Evolutionary conservation across 2,113 vertebrate genomes (phyloP).

Genomic region (Cryptomyrus ogoouensis): DNA sequence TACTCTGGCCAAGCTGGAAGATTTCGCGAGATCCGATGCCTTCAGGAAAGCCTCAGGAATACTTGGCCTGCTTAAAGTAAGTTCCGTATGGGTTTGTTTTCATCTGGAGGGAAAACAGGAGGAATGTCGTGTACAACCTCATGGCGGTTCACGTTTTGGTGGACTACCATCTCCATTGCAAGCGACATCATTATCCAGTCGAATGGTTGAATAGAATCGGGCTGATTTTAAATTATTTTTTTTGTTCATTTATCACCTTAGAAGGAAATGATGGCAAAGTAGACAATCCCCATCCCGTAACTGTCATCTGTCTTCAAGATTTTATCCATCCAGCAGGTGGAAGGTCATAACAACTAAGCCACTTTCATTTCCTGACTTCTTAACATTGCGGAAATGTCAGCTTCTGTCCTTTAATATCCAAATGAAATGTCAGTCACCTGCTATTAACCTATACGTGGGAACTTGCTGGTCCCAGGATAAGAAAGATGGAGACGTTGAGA

Average conservation of each 20-base stretch:
- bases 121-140: background rate
- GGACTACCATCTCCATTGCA: background rate
- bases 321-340: background rate
- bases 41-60: conserved; percentile 79
- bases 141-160: background rate
- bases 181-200: background rate
- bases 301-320: background rate
- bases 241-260: background rate
- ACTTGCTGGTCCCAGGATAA: conserved; percentile 63
- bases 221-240: background rate
- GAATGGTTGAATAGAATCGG: background rate
- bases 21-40: conserved; percentile 76
- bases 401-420: background rate
- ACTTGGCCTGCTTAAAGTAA: conserved; percentile 85
- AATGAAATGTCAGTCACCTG: background rate
- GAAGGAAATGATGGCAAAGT: background rate
- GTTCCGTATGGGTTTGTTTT: conserved; percentile 15
- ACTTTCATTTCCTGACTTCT: background rate
- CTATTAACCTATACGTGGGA: background rate
- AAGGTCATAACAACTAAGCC: background rate
- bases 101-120: background rate
- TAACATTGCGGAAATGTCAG: background rate
- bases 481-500: conserved; percentile 73
- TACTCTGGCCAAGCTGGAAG: conserved; percentile 75
- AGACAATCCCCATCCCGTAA: background rate